phyloP scores from a whole-genome alignment of 2,113 vertebrate genomes.

The Pavo muticus region DNA sequence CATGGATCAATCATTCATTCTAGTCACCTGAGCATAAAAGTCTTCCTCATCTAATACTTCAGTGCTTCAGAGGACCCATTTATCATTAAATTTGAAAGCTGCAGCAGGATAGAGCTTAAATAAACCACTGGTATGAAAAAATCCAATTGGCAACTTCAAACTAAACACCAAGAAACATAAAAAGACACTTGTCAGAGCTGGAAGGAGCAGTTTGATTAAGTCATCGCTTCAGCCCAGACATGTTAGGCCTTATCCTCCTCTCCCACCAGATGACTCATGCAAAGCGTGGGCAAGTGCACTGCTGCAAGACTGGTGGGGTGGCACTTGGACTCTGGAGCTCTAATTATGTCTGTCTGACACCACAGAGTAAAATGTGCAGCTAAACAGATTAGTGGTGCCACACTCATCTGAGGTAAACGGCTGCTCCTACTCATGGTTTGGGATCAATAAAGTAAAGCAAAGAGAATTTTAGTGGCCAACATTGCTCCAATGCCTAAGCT shows the following conservation, averaged over 20 bases:
- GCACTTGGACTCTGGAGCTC: constrained; percentile 66
- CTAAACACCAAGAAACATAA: constrained; percentile 18
- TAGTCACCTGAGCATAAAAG: constrained; percentile 5
- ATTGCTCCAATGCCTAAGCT: background rate
- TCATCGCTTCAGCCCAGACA: constrained; percentile 52
- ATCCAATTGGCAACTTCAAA: constrained; percentile 48
- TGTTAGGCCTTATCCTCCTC: constrained; percentile 54
- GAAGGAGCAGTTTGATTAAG: constrained; percentile 61
- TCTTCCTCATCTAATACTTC: constrained; percentile 54
- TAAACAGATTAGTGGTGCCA: constrained; percentile 36
- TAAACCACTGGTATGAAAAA: constrained; percentile 61
- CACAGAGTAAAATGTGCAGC: constrained; percentile 16
- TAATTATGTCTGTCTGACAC: constrained; percentile 48
- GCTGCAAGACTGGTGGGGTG: constrained; percentile 40
- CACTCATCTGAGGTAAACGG: background rate
- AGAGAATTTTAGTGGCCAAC: background rate
- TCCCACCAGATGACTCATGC: constrained; percentile 59
- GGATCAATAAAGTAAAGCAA: background rate
- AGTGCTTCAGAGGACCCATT: constrained; percentile 15
- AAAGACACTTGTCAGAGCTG: constrained; percentile 53
- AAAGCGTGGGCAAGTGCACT: constrained; percentile 55
- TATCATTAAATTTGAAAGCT: constrained; percentile 32
- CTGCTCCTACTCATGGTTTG: constrained; percentile 37
- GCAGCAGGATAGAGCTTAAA: constrained; percentile 42
- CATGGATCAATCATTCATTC: constrained; percentile 21